These are phyloP conservation scores for Amblyopsis hoosieri DNA, from an alignment of 2,797 vertebrate genomes.

Conservation along the genomic window DNA sequence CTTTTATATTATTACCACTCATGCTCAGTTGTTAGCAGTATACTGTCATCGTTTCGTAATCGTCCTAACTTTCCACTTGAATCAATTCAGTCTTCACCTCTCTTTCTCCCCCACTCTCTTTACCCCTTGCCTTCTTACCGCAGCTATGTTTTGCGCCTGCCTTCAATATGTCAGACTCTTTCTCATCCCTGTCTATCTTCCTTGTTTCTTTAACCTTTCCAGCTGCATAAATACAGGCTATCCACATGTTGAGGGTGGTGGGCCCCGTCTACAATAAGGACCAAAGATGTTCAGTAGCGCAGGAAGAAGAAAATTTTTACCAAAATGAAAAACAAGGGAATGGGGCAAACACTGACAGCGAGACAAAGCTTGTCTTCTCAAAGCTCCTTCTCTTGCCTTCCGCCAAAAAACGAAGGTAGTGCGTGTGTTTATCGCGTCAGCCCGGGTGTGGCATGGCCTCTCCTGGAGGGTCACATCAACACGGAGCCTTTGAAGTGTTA, in stretches of 20 bases:
- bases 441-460: slow-evolving; percentile 50
- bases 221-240: too few relatives aligned
- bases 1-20: slow-evolving; percentile 15
- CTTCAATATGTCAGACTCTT: background rate
- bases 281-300: background rate
- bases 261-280: too few relatives aligned
- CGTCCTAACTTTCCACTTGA: background rate
- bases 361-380: slow-evolving; percentile 17
- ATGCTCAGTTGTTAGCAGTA: too few relatives aligned
- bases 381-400: slow-evolving; percentile 27
- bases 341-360: slow-evolving; percentile 27
- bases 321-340: slow-evolving; percentile 29
- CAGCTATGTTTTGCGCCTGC: too few relatives aligned
- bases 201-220: background rate
- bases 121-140: background rate
- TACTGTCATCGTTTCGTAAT: background rate
- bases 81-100: background rate
- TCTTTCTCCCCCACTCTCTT: background rate
- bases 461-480: slow-evolving; percentile 60
- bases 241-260: too few relatives aligned
- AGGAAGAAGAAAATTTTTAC: slow-evolving; percentile 30
- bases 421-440: slow-evolving; percentile 70
- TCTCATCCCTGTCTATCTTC: background rate
- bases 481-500: slow-evolving; percentile 72
- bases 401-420: slow-evolving; percentile 51